phyloP scores from a whole-genome alignment of 2,888 invertebrate genomes.

The Eupeodes luniger region DNA sequence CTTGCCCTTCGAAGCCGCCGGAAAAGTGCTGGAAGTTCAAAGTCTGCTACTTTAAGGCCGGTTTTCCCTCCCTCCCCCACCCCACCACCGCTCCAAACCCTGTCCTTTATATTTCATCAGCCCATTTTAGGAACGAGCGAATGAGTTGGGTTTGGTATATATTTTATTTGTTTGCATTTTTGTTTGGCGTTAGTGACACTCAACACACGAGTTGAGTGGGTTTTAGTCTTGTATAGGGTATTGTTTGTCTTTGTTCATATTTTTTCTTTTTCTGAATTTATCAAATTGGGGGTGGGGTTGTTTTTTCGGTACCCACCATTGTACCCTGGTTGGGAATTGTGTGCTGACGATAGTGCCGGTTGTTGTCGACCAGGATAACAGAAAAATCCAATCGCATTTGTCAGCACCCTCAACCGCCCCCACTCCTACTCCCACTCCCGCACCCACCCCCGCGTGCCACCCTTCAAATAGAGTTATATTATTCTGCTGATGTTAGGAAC shows the following conservation, averaged over 20 bases:
- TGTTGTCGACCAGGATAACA: neutral
- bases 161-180: constrained; percentile 63
- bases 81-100: neutral
- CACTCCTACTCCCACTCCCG: too few species aligned
- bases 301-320: too few species aligned
- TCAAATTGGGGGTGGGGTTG: constrained; percentile 32
- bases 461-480: neutral
- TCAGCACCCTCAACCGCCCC: too few species aligned
- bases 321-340: constrained; percentile 22
- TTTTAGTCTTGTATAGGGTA: constrained; percentile 4
- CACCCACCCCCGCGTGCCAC: too few species aligned
- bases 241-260: constrained; percentile 16
- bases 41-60: constrained; percentile 52
- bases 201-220: constrained; percentile 31
- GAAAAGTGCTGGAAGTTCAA: constrained; percentile 28
- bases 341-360: neutral
- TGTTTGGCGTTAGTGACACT: constrained; percentile 38
- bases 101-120: neutral
- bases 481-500: neutral
- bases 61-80: neutral
- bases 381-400: neutral
- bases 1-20: constrained; percentile 60
- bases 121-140: constrained; percentile 19
- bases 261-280: constrained; percentile 6
- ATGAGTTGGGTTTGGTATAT: neutral